Evolutionary conservation across 2,888 invertebrate genomes (phyloP).

Genomic region (Parelbella ahira): DNA sequence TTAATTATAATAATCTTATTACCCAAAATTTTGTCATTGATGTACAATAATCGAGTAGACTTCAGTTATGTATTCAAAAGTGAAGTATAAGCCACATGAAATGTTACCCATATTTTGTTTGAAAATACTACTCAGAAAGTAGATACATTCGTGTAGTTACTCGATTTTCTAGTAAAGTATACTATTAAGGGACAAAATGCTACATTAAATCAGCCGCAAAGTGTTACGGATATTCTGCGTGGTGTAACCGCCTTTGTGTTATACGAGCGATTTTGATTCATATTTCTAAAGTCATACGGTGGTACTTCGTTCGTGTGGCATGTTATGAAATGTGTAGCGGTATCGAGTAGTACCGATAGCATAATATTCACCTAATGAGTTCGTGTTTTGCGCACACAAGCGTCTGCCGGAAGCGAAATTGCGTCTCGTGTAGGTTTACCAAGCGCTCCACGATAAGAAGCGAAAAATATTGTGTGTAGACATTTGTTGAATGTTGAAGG

Average conservation of each 20-base stretch:
- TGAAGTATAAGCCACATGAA: constrained; percentile 10
- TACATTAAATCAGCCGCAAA: constrained; percentile 34
- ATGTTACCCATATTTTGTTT: constrained; percentile 11
- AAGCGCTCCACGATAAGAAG: constrained; percentile 20
- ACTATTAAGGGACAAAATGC: constrained; percentile 35
- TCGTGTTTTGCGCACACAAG: constrained; percentile 36
- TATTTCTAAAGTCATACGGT: neutral
- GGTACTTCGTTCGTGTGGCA: constrained; percentile 1
- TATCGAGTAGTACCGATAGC: constrained; percentile 35
- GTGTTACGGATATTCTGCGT: constrained; percentile 22
- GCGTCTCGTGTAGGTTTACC: constrained; percentile 27
- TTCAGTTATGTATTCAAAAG: too few relatives aligned
- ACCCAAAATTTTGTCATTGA: too few relatives aligned
- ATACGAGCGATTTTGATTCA: constrained; percentile 1
- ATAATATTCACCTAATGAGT: constrained; percentile 41
- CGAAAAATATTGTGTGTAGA: constrained; percentile 13
- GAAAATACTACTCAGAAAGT: constrained; percentile 17
- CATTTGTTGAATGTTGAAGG: constrained; percentile 4
- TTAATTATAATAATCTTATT: too few relatives aligned
- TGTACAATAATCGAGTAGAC: too few relatives aligned
- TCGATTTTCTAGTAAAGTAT: constrained; percentile 27
- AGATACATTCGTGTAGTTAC: constrained; percentile 22
- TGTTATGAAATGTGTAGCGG: constrained; percentile 21
- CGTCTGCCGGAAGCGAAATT: constrained; percentile 31
- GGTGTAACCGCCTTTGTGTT: constrained; percentile 4